Conservation (phyloP, 2,797 vertebrate species). For the Ptychadena robeensis region DNA sequence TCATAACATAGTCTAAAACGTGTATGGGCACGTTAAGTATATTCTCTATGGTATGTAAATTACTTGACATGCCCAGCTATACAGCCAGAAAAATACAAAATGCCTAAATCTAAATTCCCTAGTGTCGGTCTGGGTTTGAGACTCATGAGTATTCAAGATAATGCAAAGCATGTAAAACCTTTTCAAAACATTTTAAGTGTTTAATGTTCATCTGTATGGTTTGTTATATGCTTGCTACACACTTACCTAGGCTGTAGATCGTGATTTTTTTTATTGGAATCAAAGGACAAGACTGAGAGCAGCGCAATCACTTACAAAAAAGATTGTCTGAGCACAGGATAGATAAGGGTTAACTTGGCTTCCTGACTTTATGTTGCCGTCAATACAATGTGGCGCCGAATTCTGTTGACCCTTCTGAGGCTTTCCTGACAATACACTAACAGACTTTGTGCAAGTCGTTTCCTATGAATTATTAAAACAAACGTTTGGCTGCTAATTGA, state of each 20-base stretch:
- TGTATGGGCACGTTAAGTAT: too few species aligned
- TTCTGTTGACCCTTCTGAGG: slow-evolving; percentile 90
- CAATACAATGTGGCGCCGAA: slow-evolving; percentile 92
- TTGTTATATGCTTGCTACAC: not conserved
- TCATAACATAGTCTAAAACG: too few species aligned
- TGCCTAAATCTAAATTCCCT: too few species aligned
- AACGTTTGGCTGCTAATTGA: slow-evolving; percentile 97
- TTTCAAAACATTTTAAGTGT: not conserved
- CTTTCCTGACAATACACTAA: slow-evolving; percentile 85
- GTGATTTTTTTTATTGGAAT: not conserved
- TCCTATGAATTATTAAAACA: slow-evolving; percentile 98
- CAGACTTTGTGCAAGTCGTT: slow-evolving; percentile 85
- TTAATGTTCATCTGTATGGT: not conserved
- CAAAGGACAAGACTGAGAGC: not conserved
- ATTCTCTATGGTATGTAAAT: too few species aligned
- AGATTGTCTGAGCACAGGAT: slow-evolving; percentile 24
- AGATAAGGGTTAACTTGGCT: slow-evolving; percentile 92
- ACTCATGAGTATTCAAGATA: not conserved
- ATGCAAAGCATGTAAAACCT: not conserved
- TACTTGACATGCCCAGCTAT: too few species aligned
- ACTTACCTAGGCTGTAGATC: not conserved
- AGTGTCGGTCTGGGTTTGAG: too few species aligned
- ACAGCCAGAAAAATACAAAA: too few species aligned
- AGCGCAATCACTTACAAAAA: slow-evolving; percentile 13
- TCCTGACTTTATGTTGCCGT: slow-evolving; percentile 89